A percentile compares a stretch with the other conserved stretches of the same genome.
Conservation (phyloP, 1,140 invertebrate genomes). For the Tigriopus japonicus region DNA sequence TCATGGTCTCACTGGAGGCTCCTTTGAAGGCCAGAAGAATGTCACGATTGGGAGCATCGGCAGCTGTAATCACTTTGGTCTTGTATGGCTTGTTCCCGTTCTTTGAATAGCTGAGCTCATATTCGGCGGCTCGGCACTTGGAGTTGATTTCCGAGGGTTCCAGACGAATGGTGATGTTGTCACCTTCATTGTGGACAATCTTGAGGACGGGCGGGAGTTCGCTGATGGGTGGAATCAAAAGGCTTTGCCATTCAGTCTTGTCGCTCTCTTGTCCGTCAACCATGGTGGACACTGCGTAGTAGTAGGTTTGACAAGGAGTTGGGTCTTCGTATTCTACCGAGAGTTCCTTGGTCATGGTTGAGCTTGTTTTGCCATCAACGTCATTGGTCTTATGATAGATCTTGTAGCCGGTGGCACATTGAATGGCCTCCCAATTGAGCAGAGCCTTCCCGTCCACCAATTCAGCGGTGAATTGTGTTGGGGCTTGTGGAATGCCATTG, state of each 20-base stretch:
- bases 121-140: not conserved
- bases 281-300: not conserved
- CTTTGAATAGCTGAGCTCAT: not conserved
- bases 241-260: not conserved
- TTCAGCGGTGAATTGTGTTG: not conserved
- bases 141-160: not conserved
- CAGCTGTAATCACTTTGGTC: not conserved
- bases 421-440: slow-evolving; percentile 1
- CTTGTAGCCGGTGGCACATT: slow-evolving; percentile 7
- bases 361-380: not conserved
- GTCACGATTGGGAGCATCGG: not conserved
- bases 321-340: not conserved
- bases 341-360: not conserved
- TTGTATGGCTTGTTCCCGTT: not conserved
- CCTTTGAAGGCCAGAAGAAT: not conserved
- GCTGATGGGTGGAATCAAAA: not conserved
- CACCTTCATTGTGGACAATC: not conserved
- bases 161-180: slow-evolving; percentile 3
- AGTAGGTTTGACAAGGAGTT: slow-evolving; percentile 1
- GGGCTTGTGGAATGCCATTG: not conserved
- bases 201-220: not conserved
- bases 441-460: not conserved
- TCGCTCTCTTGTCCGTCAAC: slow-evolving; percentile 5
- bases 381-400: not conserved
- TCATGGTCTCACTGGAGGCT: not conserved